A percentile compares a stretch with the other conserved stretches of the same genome.
Conservation (phyloP, 2,888 invertebrate genomes). For the Pyrrhia umbra region DNA sequence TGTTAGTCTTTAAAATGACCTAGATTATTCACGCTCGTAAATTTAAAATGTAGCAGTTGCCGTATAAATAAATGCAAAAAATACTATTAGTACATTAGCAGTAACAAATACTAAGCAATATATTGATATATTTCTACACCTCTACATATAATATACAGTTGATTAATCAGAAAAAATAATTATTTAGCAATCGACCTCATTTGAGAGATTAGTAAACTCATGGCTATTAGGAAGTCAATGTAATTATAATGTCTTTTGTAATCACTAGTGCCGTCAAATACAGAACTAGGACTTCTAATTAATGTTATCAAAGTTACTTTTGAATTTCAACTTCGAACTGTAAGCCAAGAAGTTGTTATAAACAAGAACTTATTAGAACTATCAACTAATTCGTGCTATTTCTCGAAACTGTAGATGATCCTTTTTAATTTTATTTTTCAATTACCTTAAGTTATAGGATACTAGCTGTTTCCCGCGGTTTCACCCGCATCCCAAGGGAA, state of each 20-base stretch:
- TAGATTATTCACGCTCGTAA: constrained; percentile 14
- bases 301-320: constrained; percentile 18
- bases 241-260: constrained; percentile 15
- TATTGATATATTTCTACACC: background rate
- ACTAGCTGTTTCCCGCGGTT: too few species aligned
- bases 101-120: background rate
- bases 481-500: too few species aligned
- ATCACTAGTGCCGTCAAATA: constrained; percentile 7
- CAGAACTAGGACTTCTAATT: constrained; percentile 15
- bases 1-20: constrained; percentile 14
- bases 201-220: constrained; percentile 20
- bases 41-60: constrained; percentile 17
- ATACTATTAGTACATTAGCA: too few species aligned
- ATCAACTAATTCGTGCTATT: background rate
- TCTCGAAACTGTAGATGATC: background rate
- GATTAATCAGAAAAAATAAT: constrained; percentile 12
- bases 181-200: constrained; percentile 9
- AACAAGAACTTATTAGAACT: constrained; percentile 12
- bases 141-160: constrained; percentile 1
- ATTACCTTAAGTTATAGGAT: too few species aligned
- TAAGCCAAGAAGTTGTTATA: constrained; percentile 6
- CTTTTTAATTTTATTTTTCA: too few species aligned
- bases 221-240: constrained; percentile 21
- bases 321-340: constrained; percentile 5
- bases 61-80: constrained; percentile 2